Evolutionary conservation across 2,113 vertebrate species (phyloP).

Genomic region (Empidonax traillii): DNA sequence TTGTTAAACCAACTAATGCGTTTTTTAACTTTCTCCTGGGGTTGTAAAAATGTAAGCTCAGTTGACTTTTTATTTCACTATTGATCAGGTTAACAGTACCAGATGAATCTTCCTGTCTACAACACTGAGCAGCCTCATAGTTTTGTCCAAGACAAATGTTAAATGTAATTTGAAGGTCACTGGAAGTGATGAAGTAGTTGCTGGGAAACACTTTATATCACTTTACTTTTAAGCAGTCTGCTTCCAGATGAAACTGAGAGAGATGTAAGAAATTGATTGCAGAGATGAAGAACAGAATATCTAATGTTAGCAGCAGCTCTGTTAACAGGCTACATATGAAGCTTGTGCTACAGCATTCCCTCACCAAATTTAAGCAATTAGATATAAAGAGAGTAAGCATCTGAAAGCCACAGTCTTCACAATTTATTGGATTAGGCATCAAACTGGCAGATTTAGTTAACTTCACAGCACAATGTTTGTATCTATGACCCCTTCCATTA

Average conservation of each 20-base stretch:
- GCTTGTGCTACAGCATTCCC: neutral
- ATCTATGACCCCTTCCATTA: neutral
- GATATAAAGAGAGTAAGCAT: neutral
- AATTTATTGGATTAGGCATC: neutral
- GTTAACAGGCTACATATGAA: neutral
- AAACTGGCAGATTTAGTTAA: neutral
- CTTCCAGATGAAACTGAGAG: constrained; percentile 17
- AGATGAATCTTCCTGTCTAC: constrained; percentile 54
- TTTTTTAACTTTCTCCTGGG: constrained; percentile 38
- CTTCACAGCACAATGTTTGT: neutral
- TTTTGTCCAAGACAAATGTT: constrained; percentile 53
- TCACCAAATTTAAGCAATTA: neutral
- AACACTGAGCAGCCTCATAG: constrained; percentile 9
- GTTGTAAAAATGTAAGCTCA: constrained; percentile 39
- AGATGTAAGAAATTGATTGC: constrained; percentile 48
- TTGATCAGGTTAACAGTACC: constrained; percentile 46
- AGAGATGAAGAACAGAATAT: constrained; percentile 11
- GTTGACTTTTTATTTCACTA: constrained; percentile 60
- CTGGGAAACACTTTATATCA: constrained; percentile 60
- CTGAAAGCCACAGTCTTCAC: neutral
- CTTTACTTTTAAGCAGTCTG: constrained; percentile 39
- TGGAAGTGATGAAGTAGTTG: constrained; percentile 43
- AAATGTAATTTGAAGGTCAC: constrained; percentile 65
- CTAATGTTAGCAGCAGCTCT: neutral
- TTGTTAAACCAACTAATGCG: constrained; percentile 35